Base-by-base conservation (phyloP, 2,888 invertebrate genomes). In the Napeogenes sylphis region DNA sequence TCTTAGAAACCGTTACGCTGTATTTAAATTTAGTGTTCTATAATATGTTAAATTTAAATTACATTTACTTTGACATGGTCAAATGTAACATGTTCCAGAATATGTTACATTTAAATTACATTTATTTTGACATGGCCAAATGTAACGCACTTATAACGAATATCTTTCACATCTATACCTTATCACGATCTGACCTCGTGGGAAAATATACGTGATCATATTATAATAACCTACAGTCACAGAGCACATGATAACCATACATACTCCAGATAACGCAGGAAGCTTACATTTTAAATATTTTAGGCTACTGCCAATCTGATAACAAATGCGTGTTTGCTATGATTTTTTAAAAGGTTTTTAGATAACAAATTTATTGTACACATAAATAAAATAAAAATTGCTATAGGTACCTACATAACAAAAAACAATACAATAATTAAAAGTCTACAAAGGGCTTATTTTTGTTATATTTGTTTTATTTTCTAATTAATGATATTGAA, bases 101-200 rank as follows among this genome's bases (percentile, higher is more conserved):
- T 5, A 6, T 3, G 35, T 35, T 35, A 35, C 6, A 35, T 35
- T 47, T n/a, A 21, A 14, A 14, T 47, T 14, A 47, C 21, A n/a
- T 47, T 47, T 47, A 4, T 35, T 47, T 47, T 47, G n/a, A n/a
- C 2, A 6, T 21, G n/a, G 47, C 47, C 13, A 47, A 47, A 47
- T n/a, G 47, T 47, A 47, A 47, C 14, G 21, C 47, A 47, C n/a
- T 47, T 47, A 51, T 10, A 30, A 21, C 21, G 21, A 21, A 51
- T 51, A 51, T 51, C 51, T 30, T 30, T 51, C 12, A 51, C 47
- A 47, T 47, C 47, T 47, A 21, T 47, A 47, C 30, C 68, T 69
- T 70, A 73, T 73, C 71, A 64, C 61, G 58, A 73, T 75, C 69
- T 72, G 69, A 71, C 70, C 73, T 69, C 71, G 63, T 67, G 69